Evolutionary conservation across 2,888 invertebrate genomes (phyloP), one percentile per base, ranked within the genome.

Genomic region (Cataglyphis livida): DNA sequence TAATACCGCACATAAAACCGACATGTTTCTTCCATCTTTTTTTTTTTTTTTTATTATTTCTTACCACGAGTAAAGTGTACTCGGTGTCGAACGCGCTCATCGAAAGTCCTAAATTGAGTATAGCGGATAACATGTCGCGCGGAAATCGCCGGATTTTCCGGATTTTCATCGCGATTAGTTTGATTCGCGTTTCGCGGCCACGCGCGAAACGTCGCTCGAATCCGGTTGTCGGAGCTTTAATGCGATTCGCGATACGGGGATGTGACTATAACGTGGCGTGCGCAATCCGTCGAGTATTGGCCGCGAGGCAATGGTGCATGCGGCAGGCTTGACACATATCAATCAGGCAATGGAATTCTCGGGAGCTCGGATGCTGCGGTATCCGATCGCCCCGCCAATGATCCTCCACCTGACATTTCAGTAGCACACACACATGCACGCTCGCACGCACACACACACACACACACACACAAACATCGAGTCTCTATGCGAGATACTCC

Each of bases 271-370:
- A 89, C 88, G 86, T 57, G 88, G 82, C 82, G 82, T 57, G 85
- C 82, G 82, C 73, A 85, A 89, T 82, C 85, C 87, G 82, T 44
- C 79, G 85, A 83, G 83, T 89, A 85, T 87, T 82, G 84, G 81
- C 83, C 82, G 78, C 82, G 88, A 84, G 89, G 89, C 88, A 89
- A 89, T 88, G 89, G 89, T 91, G 90, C 91, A 89, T 92, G 90
- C 89, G 90, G 87, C 90, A 86, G 88, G 91, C 90, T 90, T 91
- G 92, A 93, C 93, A 92, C 91, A 91, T 91, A 92, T 93, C 93
- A 93, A 93, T 93, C 92, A 92, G 85, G 84, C 89, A 87, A 92
- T 92, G 90, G 90, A 91, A 92, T 91, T 90, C 89, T 88, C 84
- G 81, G 86, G 83, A 75, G 84, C 82, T 81, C 89, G 84, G 87